Conservation (phyloP, 2,113 vertebrate species). For the Raja brachyura region DNA sequence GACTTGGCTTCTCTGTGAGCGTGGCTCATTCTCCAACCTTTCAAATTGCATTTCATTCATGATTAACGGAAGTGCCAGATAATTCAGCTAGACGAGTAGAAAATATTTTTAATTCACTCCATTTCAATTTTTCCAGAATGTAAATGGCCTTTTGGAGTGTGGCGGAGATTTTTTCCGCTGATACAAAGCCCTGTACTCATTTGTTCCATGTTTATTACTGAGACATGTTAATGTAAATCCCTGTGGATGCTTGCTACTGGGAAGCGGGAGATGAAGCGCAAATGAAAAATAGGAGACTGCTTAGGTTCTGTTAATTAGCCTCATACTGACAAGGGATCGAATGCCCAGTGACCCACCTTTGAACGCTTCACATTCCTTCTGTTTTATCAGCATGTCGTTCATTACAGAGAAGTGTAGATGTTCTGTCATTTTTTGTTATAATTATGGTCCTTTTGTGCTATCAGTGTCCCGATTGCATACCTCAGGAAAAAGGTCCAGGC, state of each 20-base stretch:
- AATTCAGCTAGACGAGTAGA: background rate
- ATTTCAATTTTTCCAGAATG: background rate
- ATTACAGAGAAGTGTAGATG: background rate
- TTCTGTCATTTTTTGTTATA: background rate
- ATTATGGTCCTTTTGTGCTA: background rate
- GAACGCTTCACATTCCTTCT: background rate
- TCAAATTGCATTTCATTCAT: constrained; percentile 9
- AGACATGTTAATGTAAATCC: background rate
- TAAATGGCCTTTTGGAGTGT: background rate
- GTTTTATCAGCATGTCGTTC: background rate
- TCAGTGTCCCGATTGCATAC: background rate
- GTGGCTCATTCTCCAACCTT: background rate
- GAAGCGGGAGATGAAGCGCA: background rate
- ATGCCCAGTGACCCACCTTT: background rate
- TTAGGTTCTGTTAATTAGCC: background rate
- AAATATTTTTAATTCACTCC: background rate
- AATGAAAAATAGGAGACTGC: background rate
- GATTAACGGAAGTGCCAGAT: background rate
- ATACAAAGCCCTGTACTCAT: background rate
- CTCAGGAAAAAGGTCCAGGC: background rate
- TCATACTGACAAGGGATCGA: too few relatives aligned
- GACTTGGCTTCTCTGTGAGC: background rate
- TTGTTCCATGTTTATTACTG: background rate
- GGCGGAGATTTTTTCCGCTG: background rate
- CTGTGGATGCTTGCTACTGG: background rate